phyloP scores from a whole-genome alignment of 2,113 vertebrate genomes.

The Calidris pygmaea region DNA sequence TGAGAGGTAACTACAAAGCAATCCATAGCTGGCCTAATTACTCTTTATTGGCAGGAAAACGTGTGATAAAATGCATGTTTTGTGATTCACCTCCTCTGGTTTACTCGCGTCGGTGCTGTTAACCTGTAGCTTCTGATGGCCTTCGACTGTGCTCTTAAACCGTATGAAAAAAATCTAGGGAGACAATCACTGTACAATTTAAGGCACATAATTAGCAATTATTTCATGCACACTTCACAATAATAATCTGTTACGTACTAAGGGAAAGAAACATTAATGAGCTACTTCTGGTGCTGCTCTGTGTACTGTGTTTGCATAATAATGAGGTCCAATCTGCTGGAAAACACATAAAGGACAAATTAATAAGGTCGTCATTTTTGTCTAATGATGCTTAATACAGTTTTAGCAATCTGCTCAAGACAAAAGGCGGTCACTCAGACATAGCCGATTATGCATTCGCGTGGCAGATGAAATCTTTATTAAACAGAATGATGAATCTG shows the following conservation, averaged over 20 bases:
- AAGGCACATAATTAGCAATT: conserved; percentile 69
- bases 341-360: conserved; percentile 79
- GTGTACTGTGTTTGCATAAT: conserved; percentile 77
- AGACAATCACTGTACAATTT: conserved; percentile 51
- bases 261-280: conserved; percentile 71
- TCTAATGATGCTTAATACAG: conserved; percentile 78
- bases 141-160: not conserved
- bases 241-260: conserved; percentile 65
- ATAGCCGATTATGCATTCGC: conserved; percentile 75
- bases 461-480: conserved; percentile 82
- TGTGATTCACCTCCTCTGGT: conserved; percentile 4
- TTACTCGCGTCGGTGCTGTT: not conserved
- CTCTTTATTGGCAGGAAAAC: not conserved
- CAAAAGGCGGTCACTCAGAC: conserved; percentile 74
- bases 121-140: conserved; percentile 25
- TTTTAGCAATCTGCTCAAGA: conserved; percentile 81
- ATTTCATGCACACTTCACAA: conserved; percentile 61
- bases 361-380: conserved; percentile 75
- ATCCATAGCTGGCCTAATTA: conserved; percentile 26
- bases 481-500: conserved; percentile 79
- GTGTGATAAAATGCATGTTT: conserved; percentile 21
- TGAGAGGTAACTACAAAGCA: conserved; percentile 23
- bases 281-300: conserved; percentile 63
- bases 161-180: not conserved
- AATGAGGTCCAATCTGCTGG: conserved; percentile 75